phyloP scores from a whole-genome alignment of 2,797 vertebrate genomes.

The Sebastes miniatus region DNA sequence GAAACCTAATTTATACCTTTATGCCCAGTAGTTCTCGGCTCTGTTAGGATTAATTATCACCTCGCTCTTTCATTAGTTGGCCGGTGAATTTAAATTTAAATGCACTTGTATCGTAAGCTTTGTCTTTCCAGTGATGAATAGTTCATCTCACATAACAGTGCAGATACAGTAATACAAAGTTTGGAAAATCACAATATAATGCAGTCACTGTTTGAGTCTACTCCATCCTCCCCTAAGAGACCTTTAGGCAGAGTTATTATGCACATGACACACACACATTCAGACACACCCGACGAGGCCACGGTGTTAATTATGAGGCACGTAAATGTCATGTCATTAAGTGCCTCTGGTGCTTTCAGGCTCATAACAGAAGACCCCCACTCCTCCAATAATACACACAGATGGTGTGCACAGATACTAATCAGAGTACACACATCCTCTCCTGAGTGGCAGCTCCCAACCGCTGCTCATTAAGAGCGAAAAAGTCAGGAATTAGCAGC shows the following conservation, averaged over 20 bases:
- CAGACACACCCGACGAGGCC: constrained; percentile 41
- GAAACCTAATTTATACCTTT: not conserved
- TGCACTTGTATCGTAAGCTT: no score
- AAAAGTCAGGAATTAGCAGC: constrained; percentile 47
- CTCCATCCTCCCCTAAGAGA: constrained; percentile 11
- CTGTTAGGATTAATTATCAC: not conserved
- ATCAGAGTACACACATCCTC: constrained; percentile 40
- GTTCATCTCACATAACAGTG: not conserved
- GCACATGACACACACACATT: constrained; percentile 1
- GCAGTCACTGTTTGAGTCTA: not conserved
- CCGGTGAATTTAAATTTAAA: not conserved
- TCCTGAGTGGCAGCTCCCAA: constrained; percentile 52
- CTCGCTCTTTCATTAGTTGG: not conserved
- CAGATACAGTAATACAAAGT: not conserved
- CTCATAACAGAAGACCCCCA: constrained; percentile 57
- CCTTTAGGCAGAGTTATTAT: constrained; percentile 46
- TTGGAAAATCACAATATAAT: constrained; percentile 6
- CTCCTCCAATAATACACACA: constrained; percentile 33
- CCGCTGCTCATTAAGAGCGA: constrained; percentile 55
- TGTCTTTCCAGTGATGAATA: not conserved
- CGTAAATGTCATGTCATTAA: constrained; percentile 75
- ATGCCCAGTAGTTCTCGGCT: not conserved
- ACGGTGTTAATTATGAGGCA: constrained; percentile 65
- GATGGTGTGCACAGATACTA: constrained; percentile 22
- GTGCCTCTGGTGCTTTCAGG: constrained; percentile 62